Base-by-base conservation (phyloP, 2,113 vertebrate species). In the Erythrolamprus reginae region DNA sequence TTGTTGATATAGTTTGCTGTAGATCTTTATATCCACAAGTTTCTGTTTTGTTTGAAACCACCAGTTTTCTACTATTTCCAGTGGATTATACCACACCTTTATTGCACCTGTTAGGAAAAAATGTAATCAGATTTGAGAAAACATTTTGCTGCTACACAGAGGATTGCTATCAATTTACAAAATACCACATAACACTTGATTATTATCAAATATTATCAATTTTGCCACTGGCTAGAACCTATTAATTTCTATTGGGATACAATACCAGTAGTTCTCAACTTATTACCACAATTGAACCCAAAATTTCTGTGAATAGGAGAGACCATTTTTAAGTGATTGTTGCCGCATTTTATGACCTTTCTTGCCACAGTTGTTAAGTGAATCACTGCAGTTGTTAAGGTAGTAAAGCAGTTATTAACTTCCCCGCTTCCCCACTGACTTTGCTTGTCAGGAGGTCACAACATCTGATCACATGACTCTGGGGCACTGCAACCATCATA, bases 71-170 rank as follows among this genome's bases (percentile, higher is more conserved):
- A 96, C 96, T 65, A 95, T 96, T 52, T 97, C 93, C 24, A 97
- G 94, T 1, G 96, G 97, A 89, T 96, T 98, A 91, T 98, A 98
- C 98, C 98, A 99, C 89, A 99, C 86, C 93, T 96, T 98, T 52
- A 96, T 96, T 89, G 94, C 96, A 95, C 92, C 98, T 98, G 93
- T 42, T 33, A 92, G 12, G 23, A 89, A 51, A 13, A 61, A 48
- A 58, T 50, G 38, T 10, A 38, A 45, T 7, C 84, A 48, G 5
- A 1, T 15, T 2, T 1, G 21, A 65, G 28, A 33, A 48, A 65
- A 23, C 3, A n/a, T 10, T 2, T 26, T n/a, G 65, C 19, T 77
- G 23, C n/a, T 45, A 10, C 9, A 8, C 2, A 45, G 0, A n/a
- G 28, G 5, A n/a, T n/a, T 4, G 7, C 9, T 26, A 33, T 3